Conservation (phyloP, 1,140 invertebrate species). For the Leptinotarsa lineolata region DNA sequence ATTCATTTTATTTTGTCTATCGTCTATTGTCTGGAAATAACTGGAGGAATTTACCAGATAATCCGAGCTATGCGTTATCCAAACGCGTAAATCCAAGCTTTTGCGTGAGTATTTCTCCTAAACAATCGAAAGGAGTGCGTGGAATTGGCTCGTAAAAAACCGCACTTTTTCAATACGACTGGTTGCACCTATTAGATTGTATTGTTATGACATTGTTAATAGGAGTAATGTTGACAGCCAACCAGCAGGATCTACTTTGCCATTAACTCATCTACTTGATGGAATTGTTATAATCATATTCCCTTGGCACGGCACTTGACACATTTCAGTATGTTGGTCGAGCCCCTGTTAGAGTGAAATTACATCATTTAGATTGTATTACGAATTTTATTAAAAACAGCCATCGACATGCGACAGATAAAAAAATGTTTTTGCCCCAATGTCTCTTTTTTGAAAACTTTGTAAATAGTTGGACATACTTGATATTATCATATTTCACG, state of each 20-base stretch:
- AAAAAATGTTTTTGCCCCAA: too few relatives aligned
- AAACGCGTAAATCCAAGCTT: slow-evolving; percentile 24
- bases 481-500: too few relatives aligned
- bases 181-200: slow-evolving; percentile 28
- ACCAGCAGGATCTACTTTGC: background rate
- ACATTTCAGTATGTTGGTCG: background rate
- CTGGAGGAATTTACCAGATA: too few relatives aligned
- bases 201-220: slow-evolving; percentile 20
- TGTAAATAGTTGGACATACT: too few relatives aligned
- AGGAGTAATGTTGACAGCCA: background rate
- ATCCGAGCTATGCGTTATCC: slow-evolving; percentile 12
- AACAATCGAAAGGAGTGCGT: slow-evolving; percentile 27
- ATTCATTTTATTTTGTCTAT: too few relatives aligned
- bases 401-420: too few relatives aligned
- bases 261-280: slow-evolving; percentile 3
- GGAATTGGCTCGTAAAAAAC: slow-evolving; percentile 29
- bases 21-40: too few relatives aligned
- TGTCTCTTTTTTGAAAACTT: too few relatives aligned
- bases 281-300: slow-evolving; percentile 11
- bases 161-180: slow-evolving; percentile 24
- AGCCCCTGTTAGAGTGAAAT: too few relatives aligned
- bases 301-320: background rate
- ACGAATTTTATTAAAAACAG: too few relatives aligned
- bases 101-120: slow-evolving; percentile 21
- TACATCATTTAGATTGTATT: too few relatives aligned